A percentile compares a stretch with the other conserved stretches of the same genome.
phyloP scores from a whole-genome alignment of 1,140 invertebrate species.

The Spodoptera litura region DNA sequence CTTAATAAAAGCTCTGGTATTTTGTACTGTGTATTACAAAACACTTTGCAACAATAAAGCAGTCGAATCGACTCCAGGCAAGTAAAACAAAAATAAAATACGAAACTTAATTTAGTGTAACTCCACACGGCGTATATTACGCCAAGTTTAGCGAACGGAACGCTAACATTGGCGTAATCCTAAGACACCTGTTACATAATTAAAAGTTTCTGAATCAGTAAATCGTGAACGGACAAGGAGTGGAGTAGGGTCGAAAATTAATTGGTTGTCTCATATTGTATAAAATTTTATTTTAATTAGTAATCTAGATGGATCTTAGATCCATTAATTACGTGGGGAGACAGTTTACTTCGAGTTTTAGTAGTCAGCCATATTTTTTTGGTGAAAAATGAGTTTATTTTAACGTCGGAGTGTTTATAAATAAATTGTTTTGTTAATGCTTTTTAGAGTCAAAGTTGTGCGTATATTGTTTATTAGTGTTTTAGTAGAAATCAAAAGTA shows the following conservation, averaged over 20 bases:
- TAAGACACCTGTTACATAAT: constrained; percentile 7
- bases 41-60: neutral
- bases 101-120: too few species aligned
- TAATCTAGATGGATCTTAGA: neutral
- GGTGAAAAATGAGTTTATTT: neutral
- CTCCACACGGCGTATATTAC: too few species aligned
- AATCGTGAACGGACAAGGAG: neutral
- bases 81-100: too few species aligned
- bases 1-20: too few species aligned
- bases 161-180: neutral
- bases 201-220: constrained; percentile 8
- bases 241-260: neutral
- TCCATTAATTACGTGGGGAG: constrained; percentile 7
- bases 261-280: neutral
- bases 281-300: constrained; percentile 29
- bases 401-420: neutral
- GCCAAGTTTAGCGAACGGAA: neutral
- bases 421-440: neutral
- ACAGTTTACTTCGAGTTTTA: constrained; percentile 5
- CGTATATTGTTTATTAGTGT: too few species aligned
- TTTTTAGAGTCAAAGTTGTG: too few species aligned
- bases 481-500: too few species aligned
- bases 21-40: neutral
- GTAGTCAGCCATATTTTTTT: neutral
- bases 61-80: too few species aligned